A percentile compares a stretch with the other conserved stretches of the same genome.
Conservation (phyloP, 2,888 invertebrate species). For the Agriopis marginaria region DNA sequence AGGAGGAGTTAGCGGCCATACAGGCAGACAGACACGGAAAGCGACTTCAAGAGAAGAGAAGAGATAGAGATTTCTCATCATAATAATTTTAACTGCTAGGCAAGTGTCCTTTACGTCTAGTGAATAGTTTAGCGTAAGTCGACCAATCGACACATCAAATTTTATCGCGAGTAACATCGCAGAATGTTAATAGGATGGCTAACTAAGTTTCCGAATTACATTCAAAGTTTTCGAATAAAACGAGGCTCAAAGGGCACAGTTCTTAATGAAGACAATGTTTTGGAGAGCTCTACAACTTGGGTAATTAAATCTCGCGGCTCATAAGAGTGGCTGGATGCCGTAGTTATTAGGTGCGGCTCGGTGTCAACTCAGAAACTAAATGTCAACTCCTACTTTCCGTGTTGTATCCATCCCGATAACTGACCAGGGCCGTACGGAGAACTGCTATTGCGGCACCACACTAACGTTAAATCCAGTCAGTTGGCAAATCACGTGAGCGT, state of each 20-base stretch:
- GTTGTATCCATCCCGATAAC: no score
- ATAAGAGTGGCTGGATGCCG: constrained; percentile 59
- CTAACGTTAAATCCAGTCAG: no score
- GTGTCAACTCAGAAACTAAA: constrained; percentile 55
- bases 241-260: constrained; percentile 71
- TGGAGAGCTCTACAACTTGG: constrained; percentile 67
- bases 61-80: no score
- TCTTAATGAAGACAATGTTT: constrained; percentile 83
- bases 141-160: constrained; percentile 44
- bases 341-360: constrained; percentile 64
- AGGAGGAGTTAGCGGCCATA: no score
- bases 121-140: not conserved
- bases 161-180: constrained; percentile 58
- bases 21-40: no score
- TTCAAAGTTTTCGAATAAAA: constrained; percentile 83
- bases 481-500: no score
- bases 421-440: no score
- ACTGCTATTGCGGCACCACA: no score
- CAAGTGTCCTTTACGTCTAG: not conserved
- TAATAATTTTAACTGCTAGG: not conserved
- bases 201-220: constrained; percentile 77
- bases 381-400: no score
- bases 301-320: constrained; percentile 76
- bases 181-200: constrained; percentile 71
- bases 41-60: no score